A percentile compares a stretch with the other conserved stretches of the same genome.
These are phyloP conservation scores for Sminthurinus signatus DNA, from an alignment of 1,140 invertebrate genomes.

Conservation along the genomic window DNA sequence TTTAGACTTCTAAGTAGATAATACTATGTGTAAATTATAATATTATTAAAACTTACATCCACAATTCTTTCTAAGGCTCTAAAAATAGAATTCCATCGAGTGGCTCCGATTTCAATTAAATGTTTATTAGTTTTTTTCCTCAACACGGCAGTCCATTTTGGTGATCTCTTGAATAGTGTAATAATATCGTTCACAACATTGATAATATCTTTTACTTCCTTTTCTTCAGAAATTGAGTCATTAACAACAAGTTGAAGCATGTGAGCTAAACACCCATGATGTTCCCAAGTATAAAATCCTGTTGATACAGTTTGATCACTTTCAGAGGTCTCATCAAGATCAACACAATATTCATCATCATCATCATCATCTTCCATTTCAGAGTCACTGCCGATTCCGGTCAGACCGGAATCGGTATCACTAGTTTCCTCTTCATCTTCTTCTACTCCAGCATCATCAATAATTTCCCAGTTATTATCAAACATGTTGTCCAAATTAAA, in stretches of 20 bases:
- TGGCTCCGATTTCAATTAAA: not conserved
- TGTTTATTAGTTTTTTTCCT: not conserved
- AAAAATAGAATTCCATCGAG: slow-evolving; percentile 4
- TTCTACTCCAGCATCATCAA: not conserved
- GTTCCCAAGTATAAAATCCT: slow-evolving; percentile 1
- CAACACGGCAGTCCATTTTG: not conserved
- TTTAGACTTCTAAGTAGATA: not conserved
- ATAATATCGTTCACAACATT: not conserved
- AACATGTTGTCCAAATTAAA: not conserved
- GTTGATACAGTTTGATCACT: too few species aligned
- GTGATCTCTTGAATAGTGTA: not conserved
- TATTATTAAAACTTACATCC: not conserved
- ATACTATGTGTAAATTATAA: not conserved
- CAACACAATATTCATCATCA: not conserved
- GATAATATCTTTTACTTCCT: not conserved
- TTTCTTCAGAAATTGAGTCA: not conserved
- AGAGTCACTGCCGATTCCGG: not conserved
- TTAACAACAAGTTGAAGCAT: not conserved
- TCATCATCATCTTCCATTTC: not conserved
- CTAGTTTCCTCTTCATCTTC: not conserved
- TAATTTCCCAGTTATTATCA: not conserved
- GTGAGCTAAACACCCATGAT: slow-evolving; percentile 1
- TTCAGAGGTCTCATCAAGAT: not conserved
- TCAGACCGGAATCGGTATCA: not conserved
- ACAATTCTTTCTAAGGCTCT: not conserved